A percentile compares a stretch with the other conserved stretches of the same genome.
phyloP scores from a whole-genome alignment of 2,888 invertebrate species.

The Rhingia campestris region DNA sequence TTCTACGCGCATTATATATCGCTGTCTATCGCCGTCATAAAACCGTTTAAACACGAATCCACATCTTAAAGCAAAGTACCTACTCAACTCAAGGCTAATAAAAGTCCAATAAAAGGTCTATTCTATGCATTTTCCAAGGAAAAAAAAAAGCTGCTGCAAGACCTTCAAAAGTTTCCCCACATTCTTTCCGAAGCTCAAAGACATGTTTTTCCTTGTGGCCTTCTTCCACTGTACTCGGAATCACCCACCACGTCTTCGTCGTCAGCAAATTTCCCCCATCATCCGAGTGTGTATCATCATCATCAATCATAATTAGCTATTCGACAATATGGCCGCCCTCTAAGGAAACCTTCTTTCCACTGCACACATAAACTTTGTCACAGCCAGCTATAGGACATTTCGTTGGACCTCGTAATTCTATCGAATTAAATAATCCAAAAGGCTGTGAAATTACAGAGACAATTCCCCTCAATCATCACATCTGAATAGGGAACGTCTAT shows the following conservation, averaged over 20 bases:
- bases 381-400: conserved; percentile 16
- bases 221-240: conserved; percentile 16
- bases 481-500: conserved; percentile 1
- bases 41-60: too few relatives aligned
- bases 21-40: too few relatives aligned
- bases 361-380: conserved; percentile 1
- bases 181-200: too few relatives aligned
- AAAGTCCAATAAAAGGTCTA: too few relatives aligned
- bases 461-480: conserved; percentile 22
- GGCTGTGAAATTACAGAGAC: conserved; percentile 55
- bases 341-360: conserved; percentile 41
- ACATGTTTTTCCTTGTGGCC: not conserved
- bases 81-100: too few relatives aligned
- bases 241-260: conserved; percentile 2
- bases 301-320: conserved; percentile 68
- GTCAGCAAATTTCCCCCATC: conserved; percentile 3
- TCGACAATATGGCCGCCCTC: conserved; percentile 33
- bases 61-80: too few relatives aligned
- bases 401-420: conserved; percentile 38
- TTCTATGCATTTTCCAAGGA: too few relatives aligned
- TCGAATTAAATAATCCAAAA: conserved; percentile 55
- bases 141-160: too few relatives aligned
- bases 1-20: too few relatives aligned
- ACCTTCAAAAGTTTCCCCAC: not conserved
- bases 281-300: conserved; percentile 36